These are phyloP conservation scores for Coregonus clupeaformis DNA, from an alignment of 2,113 vertebrate species.

Conservation along the genomic window DNA sequence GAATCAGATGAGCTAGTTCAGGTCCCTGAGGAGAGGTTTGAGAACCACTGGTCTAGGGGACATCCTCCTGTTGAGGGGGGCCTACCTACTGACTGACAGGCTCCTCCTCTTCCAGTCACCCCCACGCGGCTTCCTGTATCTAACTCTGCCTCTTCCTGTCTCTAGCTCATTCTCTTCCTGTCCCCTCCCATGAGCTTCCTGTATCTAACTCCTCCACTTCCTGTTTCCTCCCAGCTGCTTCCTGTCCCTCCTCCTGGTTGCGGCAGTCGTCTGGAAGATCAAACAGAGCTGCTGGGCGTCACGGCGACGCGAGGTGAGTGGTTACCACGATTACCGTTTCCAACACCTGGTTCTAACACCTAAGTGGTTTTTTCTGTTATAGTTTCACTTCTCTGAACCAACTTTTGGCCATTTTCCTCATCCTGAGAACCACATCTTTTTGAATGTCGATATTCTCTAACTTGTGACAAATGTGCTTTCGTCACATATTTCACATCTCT, in stretches of 20 bases:
- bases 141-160: constrained; percentile 35
- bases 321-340: neutral
- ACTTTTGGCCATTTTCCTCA: too few species aligned
- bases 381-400: neutral
- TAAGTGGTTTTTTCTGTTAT: neutral
- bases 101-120: neutral
- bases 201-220: neutral
- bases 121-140: neutral
- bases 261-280: constrained; percentile 96
- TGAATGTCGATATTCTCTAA: too few species aligned
- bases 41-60: neutral
- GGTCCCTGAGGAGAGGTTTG: too few species aligned
- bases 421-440: too few species aligned
- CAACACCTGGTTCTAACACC: neutral
- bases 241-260: constrained; percentile 91
- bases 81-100: neutral
- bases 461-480: too few species aligned
- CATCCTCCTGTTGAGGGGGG: neutral
- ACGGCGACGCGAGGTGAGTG: constrained; percentile 86
- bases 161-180: neutral
- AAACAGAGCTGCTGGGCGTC: constrained; percentile 97
- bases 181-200: neutral
- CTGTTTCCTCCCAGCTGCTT: constrained; percentile 81
- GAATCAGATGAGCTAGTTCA: neutral
- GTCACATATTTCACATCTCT: too few species aligned